These are phyloP conservation scores for Cheilosia grossa DNA, from an alignment of 2,888 invertebrate genomes.

Conservation along the genomic window DNA sequence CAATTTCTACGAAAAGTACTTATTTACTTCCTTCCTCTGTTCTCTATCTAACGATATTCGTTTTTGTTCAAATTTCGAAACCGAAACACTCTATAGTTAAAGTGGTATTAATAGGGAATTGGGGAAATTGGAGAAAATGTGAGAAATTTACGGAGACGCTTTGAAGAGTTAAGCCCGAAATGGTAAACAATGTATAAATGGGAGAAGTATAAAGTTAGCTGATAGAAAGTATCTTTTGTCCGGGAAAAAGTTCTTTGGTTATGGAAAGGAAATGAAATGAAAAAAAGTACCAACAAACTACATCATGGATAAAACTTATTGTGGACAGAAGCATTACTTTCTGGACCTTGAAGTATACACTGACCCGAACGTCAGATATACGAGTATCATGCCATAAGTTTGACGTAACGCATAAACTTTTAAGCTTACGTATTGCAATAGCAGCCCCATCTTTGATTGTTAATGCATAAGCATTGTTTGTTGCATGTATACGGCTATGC, in stretches of 20 bases:
- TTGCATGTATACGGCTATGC: background rate
- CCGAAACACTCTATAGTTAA: constrained; percentile 38
- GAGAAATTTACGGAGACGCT: constrained; percentile 36
- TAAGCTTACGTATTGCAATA: too few relatives aligned
- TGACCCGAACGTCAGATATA: too few relatives aligned
- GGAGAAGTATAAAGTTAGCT: constrained; percentile 27
- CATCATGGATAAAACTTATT: too few relatives aligned
- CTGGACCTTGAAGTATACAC: too few relatives aligned
- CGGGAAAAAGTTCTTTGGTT: background rate
- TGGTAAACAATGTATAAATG: constrained; percentile 50
- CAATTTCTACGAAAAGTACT: constrained; percentile 70
- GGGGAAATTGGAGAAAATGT: constrained; percentile 49
- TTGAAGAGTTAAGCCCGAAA: constrained; percentile 55
- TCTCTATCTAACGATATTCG: constrained; percentile 1
- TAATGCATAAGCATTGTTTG: too few relatives aligned
- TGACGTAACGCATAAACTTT: too few relatives aligned
- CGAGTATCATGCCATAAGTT: too few relatives aligned
- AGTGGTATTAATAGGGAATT: constrained; percentile 57
- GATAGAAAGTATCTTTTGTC: constrained; percentile 29
- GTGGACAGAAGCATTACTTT: too few relatives aligned
- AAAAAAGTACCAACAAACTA: background rate
- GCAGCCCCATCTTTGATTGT: too few relatives aligned
- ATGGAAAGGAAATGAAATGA: background rate
- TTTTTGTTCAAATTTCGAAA: constrained; percentile 59
- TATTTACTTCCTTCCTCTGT: constrained; percentile 49